These are phyloP conservation scores for Amphibalanus amphitrite DNA, from an alignment of 1,140 invertebrate species.

Conservation along the genomic window DNA sequence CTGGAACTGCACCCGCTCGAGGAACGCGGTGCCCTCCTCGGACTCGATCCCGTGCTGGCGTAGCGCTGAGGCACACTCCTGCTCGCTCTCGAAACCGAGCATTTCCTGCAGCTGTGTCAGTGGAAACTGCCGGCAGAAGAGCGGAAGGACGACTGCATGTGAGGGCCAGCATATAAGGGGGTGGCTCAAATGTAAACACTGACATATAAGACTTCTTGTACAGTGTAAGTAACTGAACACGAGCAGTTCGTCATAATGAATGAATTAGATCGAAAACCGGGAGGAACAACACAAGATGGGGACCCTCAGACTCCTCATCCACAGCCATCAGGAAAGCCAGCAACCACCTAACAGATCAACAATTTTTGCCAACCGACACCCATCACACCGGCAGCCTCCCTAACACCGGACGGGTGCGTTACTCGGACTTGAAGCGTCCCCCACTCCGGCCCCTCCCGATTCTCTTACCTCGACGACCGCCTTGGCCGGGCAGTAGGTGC, in stretches of 20 bases:
- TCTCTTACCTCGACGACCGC: constrained; percentile 12
- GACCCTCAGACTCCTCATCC: too few relatives aligned
- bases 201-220: too few relatives aligned
- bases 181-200: neutral
- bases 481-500: constrained; percentile 26
- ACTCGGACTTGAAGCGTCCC: too few relatives aligned
- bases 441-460: too few relatives aligned
- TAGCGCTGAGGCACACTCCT: constrained; percentile 29
- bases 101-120: constrained; percentile 25
- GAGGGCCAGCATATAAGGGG: neutral
- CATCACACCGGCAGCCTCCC: neutral
- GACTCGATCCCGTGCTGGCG: constrained; percentile 27
- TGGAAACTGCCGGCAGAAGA: constrained; percentile 17
- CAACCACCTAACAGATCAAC: too few relatives aligned
- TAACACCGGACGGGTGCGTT: neutral
- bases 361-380: too few relatives aligned
- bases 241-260: too few relatives aligned
- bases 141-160: neutral
- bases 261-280: too few relatives aligned
- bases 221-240: too few relatives aligned
- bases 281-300: too few relatives aligned
- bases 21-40: constrained; percentile 21
- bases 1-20: constrained; percentile 25
- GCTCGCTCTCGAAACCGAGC: constrained; percentile 28
- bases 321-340: too few relatives aligned